phyloP scores from a whole-genome alignment of 2,888 invertebrate species.

The Heliconius cydno region DNA sequence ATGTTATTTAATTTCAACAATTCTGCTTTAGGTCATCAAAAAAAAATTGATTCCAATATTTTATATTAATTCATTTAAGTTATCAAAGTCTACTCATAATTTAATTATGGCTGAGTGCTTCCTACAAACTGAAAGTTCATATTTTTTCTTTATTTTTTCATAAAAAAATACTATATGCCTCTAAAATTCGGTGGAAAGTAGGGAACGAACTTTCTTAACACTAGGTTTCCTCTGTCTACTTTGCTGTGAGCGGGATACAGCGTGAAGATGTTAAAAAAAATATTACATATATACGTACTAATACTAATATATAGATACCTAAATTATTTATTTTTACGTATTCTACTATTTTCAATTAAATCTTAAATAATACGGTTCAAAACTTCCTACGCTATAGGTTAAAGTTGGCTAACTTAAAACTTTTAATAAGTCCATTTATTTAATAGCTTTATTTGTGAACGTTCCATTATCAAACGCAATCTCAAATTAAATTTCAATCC shows the following conservation, averaged over 20 bases:
- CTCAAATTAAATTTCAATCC: slow-evolving; percentile 70
- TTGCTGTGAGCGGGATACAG: too few species aligned
- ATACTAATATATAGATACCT: too few species aligned
- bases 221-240: too few species aligned
- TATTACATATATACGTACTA: too few species aligned
- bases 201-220: too few species aligned
- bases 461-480: slow-evolving; percentile 54
- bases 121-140: slow-evolving; percentile 52
- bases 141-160: too few species aligned
- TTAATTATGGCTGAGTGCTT: slow-evolving; percentile 69
- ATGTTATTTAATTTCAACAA: slow-evolving; percentile 22
- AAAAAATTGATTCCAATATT: background rate
- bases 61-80: slow-evolving; percentile 19
- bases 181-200: too few species aligned
- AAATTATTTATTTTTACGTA: too few species aligned
- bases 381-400: background rate
- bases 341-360: background rate
- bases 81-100: slow-evolving; percentile 59
- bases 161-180: too few species aligned
- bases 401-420: background rate
- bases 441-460: slow-evolving; percentile 53
- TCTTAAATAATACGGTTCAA: background rate
- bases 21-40: background rate
- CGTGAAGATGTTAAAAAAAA: too few species aligned
- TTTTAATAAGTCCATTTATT: slow-evolving; percentile 50